These are phyloP conservation scores for Aselliscus stoliczkanus DNA, from an alignment of 2,797 vertebrate genomes.

Conservation along the genomic window DNA sequence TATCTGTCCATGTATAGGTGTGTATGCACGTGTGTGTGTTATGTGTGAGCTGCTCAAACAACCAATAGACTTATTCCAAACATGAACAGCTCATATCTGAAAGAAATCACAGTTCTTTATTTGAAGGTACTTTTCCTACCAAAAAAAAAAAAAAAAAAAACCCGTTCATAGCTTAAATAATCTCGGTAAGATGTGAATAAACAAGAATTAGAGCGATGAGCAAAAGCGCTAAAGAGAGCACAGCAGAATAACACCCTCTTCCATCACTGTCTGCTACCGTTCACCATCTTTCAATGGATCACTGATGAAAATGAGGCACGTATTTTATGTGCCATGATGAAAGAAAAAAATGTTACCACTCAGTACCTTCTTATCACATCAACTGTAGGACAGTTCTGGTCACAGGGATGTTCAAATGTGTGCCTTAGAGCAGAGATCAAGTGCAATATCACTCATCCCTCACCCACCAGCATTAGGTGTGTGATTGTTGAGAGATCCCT, in stretches of 20 bases:
- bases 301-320: not conserved
- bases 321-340: not conserved
- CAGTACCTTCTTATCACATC: not conserved
- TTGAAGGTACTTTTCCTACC: not conserved
- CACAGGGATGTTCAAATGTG: not conserved
- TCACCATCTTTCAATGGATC: not conserved
- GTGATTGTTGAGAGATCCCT: not conserved
- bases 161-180: not conserved
- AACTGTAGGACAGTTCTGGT: not conserved
- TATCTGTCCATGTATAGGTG: not conserved
- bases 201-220: not conserved
- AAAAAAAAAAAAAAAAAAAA: not conserved
- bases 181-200: not conserved
- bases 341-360: not conserved
- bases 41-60: not conserved
- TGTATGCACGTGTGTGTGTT: not conserved
- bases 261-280: not conserved
- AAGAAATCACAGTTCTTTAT: slow-evolving; percentile 4
- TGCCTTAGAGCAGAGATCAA: not conserved
- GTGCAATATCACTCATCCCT: not conserved
- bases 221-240: not conserved
- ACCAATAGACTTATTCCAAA: not conserved
- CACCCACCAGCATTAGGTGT: not conserved
- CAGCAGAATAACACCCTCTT: not conserved
- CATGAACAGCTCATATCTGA: not conserved